Evolutionary conservation across 2,113 vertebrate genomes (phyloP), one percentile per base, ranked within the genome.

Genomic region (pig (Sus scrofa)): DNA sequence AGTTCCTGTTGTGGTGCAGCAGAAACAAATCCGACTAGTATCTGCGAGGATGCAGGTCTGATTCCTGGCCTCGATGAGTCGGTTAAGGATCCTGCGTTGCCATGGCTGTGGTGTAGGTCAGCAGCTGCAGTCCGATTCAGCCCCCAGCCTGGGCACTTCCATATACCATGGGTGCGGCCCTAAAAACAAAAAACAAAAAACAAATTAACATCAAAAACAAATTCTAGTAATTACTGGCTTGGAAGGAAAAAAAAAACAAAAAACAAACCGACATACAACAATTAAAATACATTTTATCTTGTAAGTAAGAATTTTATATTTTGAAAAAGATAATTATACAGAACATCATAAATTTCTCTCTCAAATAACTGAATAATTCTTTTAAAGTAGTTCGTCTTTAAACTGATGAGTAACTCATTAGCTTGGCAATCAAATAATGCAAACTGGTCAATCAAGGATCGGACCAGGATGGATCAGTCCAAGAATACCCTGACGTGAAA

Each of bases 261-360:
- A n/a, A n/a, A n/a, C n/a, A 89, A 92, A 71, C 22, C 22, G 39
- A 65, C 7, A 88, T 39, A 67, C 39, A 22, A 58, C 82, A 70
- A 79, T 79, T 95, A 87, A 12, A 89, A 90, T 65, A 96, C 50
- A 50, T 63, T 74, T 15, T 68, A 88, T 34, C 27, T 92, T 62
- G 39, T 70, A 34, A 75, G 24, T 71, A 87, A 60, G 19, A 27
- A 77, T 71, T 94, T 94, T 92, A 34, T 32, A 89, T 84, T 94
- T 92, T 93, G 22, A 85, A 95, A 79, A 96, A 88, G 32, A 91
- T 56, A 62, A 96, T 67, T 89, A 94, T 20, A 62, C 4, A 83
- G 32, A 74, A 63, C 26, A 71, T 56, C 37, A 34, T 73, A 86
- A 82, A 70, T 79, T 67, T 79, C 26, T 89, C 60, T 92, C n/a